Evolutionary conservation across 2,113 vertebrate genomes (phyloP).

Genomic region (Bufo bufo): DNA sequence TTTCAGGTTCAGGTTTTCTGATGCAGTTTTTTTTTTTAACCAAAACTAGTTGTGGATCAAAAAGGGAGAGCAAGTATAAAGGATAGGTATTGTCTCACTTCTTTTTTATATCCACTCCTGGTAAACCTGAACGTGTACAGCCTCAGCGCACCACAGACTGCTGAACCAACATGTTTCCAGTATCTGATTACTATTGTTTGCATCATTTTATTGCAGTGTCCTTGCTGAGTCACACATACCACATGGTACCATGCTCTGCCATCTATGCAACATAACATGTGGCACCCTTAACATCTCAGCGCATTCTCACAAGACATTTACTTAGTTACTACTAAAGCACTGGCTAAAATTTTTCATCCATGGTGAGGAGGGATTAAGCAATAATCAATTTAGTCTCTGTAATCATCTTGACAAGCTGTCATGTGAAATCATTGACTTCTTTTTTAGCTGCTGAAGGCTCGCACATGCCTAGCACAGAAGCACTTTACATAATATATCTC

Average conservation of each 20-base stretch:
- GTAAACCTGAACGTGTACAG: no score
- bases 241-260: not conserved
- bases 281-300: not conserved
- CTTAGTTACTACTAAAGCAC: not conserved
- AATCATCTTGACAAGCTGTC: constrained; percentile 34
- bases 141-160: no score
- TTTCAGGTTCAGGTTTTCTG: no score
- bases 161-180: no score
- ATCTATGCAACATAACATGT: not conserved
- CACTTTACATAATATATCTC: not conserved
- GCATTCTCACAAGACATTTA: not conserved
- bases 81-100: no score
- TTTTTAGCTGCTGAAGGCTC: not conserved
- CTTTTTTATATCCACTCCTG: no score
- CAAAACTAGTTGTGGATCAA: no score
- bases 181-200: not conserved
- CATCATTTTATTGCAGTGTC: not conserved
- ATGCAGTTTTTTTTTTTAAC: no score
- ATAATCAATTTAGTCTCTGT: constrained; percentile 14
- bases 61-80: no score
- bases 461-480: constrained; percentile 25
- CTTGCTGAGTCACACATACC: not conserved
- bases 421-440: constrained; percentile 23
- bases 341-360: not conserved
- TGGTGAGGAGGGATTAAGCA: not conserved